Percentiles rank a stretch among this genome's conserved stretches.
Conservation (phyloP, 1,140 invertebrate genomes). For the Temnothorax longispinosus region DNA sequence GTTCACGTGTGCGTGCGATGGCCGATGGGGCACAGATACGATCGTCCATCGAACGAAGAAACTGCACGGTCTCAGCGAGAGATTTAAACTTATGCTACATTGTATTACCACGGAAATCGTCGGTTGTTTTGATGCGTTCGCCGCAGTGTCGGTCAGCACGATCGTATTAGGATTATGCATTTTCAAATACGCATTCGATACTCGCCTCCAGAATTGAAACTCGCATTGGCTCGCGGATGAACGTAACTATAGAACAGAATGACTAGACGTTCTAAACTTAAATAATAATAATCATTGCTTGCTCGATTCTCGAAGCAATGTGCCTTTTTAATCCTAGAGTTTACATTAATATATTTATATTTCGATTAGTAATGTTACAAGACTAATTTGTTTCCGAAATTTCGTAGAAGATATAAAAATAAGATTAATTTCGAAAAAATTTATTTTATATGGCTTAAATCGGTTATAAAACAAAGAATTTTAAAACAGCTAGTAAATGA, state of each 20-base stretch:
- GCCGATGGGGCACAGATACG: conserved; percentile 55
- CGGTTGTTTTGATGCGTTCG: conserved; percentile 3
- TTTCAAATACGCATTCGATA: not conserved
- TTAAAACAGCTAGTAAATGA: not conserved
- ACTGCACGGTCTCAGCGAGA: conserved; percentile 22
- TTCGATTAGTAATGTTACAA: not conserved
- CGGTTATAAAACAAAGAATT: not conserved
- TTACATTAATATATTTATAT: not conserved
- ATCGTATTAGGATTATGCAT: not conserved
- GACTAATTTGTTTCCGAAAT: not conserved
- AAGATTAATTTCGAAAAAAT: not conserved
- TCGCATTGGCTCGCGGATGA: not conserved
- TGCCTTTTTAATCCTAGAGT: not conserved
- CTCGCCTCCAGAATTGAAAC: not conserved
- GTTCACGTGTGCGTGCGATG: conserved; percentile 67
- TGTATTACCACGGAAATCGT: conserved; percentile 39
- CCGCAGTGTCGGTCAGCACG: not conserved
- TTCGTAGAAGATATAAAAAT: not conserved
- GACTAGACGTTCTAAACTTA: not conserved
- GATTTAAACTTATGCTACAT: conserved; percentile 62
- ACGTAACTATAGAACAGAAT: not conserved
- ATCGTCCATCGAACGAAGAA: conserved; percentile 52
- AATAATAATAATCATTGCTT: not conserved
- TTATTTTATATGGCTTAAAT: no score
- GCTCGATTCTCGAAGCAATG: not conserved